Base-by-base conservation (phyloP, 2,888 invertebrate genomes). In the Drosophila emarginata region DNA sequence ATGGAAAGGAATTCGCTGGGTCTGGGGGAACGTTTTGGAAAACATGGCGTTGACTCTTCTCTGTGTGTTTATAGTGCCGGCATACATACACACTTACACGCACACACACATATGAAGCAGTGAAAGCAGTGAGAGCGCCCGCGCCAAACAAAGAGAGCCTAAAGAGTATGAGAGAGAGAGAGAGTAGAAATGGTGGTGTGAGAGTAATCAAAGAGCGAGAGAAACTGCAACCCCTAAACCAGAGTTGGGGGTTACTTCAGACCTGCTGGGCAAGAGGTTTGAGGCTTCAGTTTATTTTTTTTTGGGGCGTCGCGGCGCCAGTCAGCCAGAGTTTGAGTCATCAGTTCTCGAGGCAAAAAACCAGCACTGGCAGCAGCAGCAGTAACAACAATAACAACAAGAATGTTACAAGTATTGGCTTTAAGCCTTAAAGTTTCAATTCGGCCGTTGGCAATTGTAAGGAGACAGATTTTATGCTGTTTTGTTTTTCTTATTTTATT, bases 111-210 rank as follows among this genome's bases (percentile, higher is more conserved):
- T 52, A 60, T 60, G 45, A 67, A 64, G 28, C 67, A 81, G 76
- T 78, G 78, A 83, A 88, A 86, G 88, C 88, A 60, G 77, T 77
- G 68, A 81, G 79, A 82, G 86, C 72, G 80, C 86, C 86, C 75
- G 87, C 87, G 80, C 87, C 50, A 63, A 39, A 74, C 60, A 68
- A 37, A 60, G 68, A 67, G 61, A 58, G 65, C 21, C 21, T 14
- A 61, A 57, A 39, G 32, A 50, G 57, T 32, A 32, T 53, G 68
- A 67, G 64, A 64, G 61, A 61, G 64, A 64, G 61, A 61, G 72
- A 70, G 72, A 56, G 63, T 52, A 18, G 3, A 45, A 45, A 45
- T 4, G 14, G 7, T 21, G 45, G 45, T 45, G 45, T 18, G 18
- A 21, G 45, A 21, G 4, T 21, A 21, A 12, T 11, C 45, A 45